Conservation (phyloP, 2,797 vertebrate species). For the Argya squamiceps region DNA sequence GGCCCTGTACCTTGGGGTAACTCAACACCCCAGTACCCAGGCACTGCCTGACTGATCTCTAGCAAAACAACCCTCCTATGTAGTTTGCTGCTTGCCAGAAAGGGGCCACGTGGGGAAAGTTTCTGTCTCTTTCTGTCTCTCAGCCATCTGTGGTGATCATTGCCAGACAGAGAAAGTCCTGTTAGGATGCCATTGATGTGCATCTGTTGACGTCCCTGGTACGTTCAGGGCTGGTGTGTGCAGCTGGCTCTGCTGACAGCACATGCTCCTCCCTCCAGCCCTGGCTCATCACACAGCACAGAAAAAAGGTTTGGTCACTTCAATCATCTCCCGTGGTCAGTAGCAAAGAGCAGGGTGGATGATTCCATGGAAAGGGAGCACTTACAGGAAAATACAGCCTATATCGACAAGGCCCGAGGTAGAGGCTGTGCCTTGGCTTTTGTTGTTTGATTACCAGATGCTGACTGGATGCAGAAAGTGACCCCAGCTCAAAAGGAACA, state of each 20-base stretch:
- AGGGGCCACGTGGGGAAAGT: constrained; percentile 26
- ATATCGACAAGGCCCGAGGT: neutral
- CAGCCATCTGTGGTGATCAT: constrained; percentile 41
- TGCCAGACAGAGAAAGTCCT: neutral
- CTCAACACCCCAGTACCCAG: neutral
- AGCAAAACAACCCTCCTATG: neutral
- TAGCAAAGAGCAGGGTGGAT: neutral
- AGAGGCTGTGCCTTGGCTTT: neutral
- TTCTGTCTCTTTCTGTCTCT: constrained; percentile 16
- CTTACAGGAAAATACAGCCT: neutral
- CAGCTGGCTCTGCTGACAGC: constrained; percentile 25
- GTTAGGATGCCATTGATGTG: constrained; percentile 35
- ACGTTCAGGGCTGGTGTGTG: neutral
- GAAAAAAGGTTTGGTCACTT: neutral
- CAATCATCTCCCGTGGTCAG: neutral
- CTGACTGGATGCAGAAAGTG: neutral
- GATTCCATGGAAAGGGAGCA: neutral
- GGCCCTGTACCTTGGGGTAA: neutral
- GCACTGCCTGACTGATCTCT: neutral
- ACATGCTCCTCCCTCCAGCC: neutral
- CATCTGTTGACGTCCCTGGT: neutral
- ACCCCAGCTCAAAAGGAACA: neutral
- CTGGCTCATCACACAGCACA: neutral
- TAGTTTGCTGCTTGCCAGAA: constrained; percentile 1
- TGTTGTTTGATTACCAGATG: neutral